Base-by-base conservation (phyloP, 2,888 invertebrate genomes). In the Harpalus rufipes region DNA sequence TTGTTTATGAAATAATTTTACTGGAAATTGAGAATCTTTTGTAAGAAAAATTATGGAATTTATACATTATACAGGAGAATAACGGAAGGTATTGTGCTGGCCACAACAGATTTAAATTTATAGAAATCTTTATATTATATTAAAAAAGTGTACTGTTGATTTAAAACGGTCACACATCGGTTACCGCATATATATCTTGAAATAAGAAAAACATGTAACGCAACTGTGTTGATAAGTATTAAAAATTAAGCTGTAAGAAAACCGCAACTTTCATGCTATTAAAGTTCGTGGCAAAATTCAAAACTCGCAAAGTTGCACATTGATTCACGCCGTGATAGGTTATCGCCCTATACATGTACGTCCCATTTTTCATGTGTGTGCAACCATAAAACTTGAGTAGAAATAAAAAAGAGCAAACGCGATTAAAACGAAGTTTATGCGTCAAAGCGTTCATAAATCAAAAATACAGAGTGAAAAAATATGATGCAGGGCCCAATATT, bases 371-470 rank as follows among this genome's bases (percentile, higher is more conserved):
- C 68, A 68, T 39, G 68, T 68, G 68, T 32, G 68, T 68, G 68
- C 39, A 68, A 14, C 68, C 68, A 68, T 68, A 68, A 68, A 68
- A 68, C 68, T 68, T 14, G 39, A 68, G 68, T 14, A 68, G 68
- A 68, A 68, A 68, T 68, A 68, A 68, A 68, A 68, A 68, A 68
- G 68, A 68, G 68, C 68, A 32, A 68, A 68, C 39, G 68, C 68
- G 68, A 68, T 68, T 68, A 68, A 68, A 68, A 68, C 68, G 4
- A 68, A 68, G 68, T 68, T 68, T 68, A 68, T 68, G 68, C 68
- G 68, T 68, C 68, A 68, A 68, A 68, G 68, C 39, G 32, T 68
- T 39, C 39, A 68, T 68, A 68, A 68, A 68, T 68, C 68, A 68
- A 68, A 68, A 68, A 68, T 68, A 39, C 68, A 7, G 68, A 68